Conservation (phyloP, 2,113 vertebrate species). For the Candoia aspera region DNA sequence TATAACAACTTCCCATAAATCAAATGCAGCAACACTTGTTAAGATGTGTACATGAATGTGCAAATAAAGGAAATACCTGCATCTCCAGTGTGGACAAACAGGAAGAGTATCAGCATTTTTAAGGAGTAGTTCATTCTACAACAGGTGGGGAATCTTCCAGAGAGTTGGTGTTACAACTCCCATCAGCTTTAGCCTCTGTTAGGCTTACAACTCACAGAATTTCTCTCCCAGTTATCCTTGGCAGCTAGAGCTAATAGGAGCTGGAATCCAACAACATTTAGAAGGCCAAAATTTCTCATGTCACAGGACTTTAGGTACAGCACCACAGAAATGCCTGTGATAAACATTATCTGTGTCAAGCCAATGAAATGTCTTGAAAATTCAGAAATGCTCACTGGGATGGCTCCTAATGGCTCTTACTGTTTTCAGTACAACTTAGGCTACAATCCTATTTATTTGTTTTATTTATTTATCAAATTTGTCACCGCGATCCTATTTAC, state of each 20-base stretch:
- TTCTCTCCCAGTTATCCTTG: background rate
- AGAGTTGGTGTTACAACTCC: background rate
- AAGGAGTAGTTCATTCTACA: background rate
- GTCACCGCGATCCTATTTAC: background rate
- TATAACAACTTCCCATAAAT: background rate
- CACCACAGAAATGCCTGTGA: background rate
- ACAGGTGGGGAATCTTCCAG: background rate
- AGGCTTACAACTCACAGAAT: background rate
- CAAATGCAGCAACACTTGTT: background rate
- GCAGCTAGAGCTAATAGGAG: background rate
- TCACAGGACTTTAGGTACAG: background rate
- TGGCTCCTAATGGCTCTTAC: background rate
- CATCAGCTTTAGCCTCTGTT: background rate
- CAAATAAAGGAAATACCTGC: background rate
- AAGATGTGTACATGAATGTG: background rate
- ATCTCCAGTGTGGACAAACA: background rate
- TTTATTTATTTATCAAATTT: too few relatives aligned
- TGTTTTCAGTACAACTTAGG: background rate
- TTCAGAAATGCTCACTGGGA: background rate
- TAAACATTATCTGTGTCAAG: background rate
- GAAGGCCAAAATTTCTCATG: background rate
- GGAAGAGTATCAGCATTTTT: background rate
- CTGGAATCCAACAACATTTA: background rate
- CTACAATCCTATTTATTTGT: background rate
- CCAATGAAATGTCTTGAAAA: background rate